phyloP scores from a whole-genome alignment of 1,140 invertebrate species.

The Lordiphosa stackelbergi region DNA sequence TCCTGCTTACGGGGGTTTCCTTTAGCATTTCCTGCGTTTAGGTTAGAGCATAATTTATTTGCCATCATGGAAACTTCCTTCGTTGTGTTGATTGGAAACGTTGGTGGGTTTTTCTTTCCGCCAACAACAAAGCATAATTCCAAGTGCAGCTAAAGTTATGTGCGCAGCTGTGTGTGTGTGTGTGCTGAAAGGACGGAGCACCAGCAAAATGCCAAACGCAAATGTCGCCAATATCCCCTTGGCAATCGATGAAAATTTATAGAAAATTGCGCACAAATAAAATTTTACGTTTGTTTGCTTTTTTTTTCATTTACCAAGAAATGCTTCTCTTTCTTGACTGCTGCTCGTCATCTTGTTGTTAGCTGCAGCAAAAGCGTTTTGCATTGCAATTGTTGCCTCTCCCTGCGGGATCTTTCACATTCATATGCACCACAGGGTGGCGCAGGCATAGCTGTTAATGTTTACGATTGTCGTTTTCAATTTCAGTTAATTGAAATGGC shows the following conservation, averaged over 20 bases:
- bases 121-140: conserved; percentile 50
- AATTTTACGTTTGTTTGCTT: conserved; percentile 74
- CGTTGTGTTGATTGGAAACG: conserved; percentile 62
- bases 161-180: conserved; percentile 21
- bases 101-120: conserved; percentile 53
- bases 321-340: conserved; percentile 57
- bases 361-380: conserved; percentile 54
- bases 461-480: conserved; percentile 70
- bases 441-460: conserved; percentile 52
- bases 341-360: conserved; percentile 41
- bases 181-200: conserved; percentile 46
- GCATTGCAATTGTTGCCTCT: conserved; percentile 46
- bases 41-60: conserved; percentile 61
- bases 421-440: conserved; percentile 8
- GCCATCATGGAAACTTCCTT: conserved; percentile 62
- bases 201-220: conserved; percentile 66
- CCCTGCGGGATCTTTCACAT: conserved; percentile 2
- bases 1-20: conserved; percentile 41
- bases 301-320: conserved; percentile 68
- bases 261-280: conserved; percentile 75
- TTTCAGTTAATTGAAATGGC: conserved; percentile 69
- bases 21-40: conserved; percentile 18
- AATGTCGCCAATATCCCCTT: conserved; percentile 74
- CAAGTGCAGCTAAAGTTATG: conserved; percentile 66
- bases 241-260: conserved; percentile 74